phyloP scores from a whole-genome alignment of 2,888 invertebrate genomes.

The Epinotia bilunana region DNA sequence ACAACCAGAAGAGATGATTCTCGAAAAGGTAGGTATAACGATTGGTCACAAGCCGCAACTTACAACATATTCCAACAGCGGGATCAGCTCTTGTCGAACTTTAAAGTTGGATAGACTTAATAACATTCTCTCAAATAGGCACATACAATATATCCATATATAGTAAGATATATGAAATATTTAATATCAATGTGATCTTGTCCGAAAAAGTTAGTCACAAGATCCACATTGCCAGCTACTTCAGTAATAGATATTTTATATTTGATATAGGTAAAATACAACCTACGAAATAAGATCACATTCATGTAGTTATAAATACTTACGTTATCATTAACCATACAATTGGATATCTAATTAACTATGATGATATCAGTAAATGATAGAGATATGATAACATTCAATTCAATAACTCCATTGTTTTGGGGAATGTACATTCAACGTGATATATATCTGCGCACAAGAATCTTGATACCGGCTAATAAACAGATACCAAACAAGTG shows the following conservation, averaged over 20 bases:
- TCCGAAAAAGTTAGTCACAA: conserved; percentile 27
- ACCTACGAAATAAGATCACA: conserved; percentile 44
- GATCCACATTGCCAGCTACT: conserved; percentile 22
- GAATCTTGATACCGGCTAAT: not conserved
- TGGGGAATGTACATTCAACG: not conserved
- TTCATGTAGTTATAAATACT: conserved; percentile 36
- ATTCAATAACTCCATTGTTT: not conserved
- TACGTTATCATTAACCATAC: conserved; percentile 28
- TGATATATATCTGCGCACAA: not conserved
- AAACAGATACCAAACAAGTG: not conserved
- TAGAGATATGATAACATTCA: not conserved
- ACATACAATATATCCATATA: conserved; percentile 39
- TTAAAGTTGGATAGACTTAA: conserved; percentile 25
- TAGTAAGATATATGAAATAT: conserved; percentile 31
- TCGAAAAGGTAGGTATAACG: conserved; percentile 41
- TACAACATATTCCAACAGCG: conserved; percentile 11
- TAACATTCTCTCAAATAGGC: conserved; percentile 38
- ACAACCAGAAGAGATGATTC: conserved; percentile 66
- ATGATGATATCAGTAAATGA: conserved; percentile 15
- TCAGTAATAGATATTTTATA: conserved; percentile 35
- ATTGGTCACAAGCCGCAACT: conserved; percentile 34
- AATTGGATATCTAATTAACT: conserved; percentile 19
- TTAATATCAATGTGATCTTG: conserved; percentile 27
- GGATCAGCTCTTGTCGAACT: conserved; percentile 3
- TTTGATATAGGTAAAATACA: conserved; percentile 37